Evolutionary conservation across 2,113 vertebrate genomes (phyloP).

Genomic region (Oxyura jamaicensis): DNA sequence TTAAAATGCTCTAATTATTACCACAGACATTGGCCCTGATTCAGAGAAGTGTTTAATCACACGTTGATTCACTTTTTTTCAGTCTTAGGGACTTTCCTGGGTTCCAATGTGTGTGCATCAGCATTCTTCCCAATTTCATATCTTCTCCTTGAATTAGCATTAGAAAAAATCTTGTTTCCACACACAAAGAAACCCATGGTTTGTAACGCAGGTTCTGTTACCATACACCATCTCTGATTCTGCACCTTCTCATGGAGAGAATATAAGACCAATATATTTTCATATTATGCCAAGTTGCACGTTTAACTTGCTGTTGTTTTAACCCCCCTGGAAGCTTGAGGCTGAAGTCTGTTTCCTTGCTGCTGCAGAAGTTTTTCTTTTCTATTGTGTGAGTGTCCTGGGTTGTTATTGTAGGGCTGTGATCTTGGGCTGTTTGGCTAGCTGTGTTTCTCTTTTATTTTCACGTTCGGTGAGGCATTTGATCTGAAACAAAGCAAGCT

Average conservation of each 20-base stretch:
- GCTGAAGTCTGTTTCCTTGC: slow-evolving; percentile 63
- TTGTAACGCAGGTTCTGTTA: accelerated
- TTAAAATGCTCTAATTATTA: neutral
- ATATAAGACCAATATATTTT: neutral
- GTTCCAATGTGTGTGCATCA: neutral
- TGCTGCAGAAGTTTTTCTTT: slow-evolving; percentile 45
- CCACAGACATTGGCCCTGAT: neutral
- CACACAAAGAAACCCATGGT: neutral
- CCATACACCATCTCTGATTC: neutral
- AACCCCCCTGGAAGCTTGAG: slow-evolving; percentile 65
- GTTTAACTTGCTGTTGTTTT: slow-evolving; percentile 58
- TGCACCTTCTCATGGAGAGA: neutral
- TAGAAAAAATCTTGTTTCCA: neutral
- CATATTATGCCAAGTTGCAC: slow-evolving; percentile 17
- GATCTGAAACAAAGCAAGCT: slow-evolving; percentile 20
- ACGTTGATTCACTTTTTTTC: neutral
- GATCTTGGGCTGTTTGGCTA: slow-evolving; percentile 49
- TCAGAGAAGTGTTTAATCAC: neutral
- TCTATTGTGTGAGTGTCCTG: slow-evolving; percentile 45
- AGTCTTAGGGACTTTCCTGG: neutral
- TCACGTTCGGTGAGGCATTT: slow-evolving; percentile 20
- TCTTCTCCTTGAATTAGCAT: accelerated
- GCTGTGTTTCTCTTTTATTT: slow-evolving; percentile 34
- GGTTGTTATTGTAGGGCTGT: slow-evolving; percentile 47
- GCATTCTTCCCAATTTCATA: neutral